Percentiles rank a stretch among this genome's conserved stretches.
phyloP scores from a whole-genome alignment of 2,797 vertebrate genomes.

The Telmatherina bonti region DNA sequence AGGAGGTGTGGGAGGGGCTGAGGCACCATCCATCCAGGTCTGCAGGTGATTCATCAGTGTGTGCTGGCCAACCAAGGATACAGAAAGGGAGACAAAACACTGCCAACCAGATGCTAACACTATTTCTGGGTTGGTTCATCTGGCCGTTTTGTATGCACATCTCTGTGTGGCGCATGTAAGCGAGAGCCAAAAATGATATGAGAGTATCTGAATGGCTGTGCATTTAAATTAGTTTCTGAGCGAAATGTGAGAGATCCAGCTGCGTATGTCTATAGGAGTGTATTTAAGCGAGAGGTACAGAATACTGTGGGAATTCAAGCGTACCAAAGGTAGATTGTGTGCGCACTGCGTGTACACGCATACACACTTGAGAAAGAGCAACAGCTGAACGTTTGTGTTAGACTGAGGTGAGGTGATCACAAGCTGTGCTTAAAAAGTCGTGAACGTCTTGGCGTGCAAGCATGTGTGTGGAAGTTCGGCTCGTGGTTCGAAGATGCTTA shows the following conservation, averaged over 20 bases:
- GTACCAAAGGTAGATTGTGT: slow-evolving; percentile 37
- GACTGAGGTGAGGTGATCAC: slow-evolving; percentile 10
- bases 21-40: slow-evolving; percentile 69
- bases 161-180: slow-evolving; percentile 20
- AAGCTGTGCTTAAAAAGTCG: slow-evolving; percentile 23
- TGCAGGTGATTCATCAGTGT: slow-evolving; percentile 78
- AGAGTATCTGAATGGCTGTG: slow-evolving; percentile 52
- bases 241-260: slow-evolving; percentile 56
- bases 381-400: slow-evolving; percentile 22
- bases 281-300: slow-evolving; percentile 46
- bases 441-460: slow-evolving; percentile 19
- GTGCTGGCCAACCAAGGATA: slow-evolving; percentile 60
- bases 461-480: not conserved
- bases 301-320: slow-evolving; percentile 56
- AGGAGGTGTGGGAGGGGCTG: slow-evolving; percentile 32
- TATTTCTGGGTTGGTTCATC: slow-evolving; percentile 65
- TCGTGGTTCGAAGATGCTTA: slow-evolving; percentile 39
- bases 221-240: slow-evolving; percentile 59
- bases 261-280: slow-evolving; percentile 40
- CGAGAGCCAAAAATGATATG: slow-evolving; percentile 38
- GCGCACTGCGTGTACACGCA: slow-evolving; percentile 1
- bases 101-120: slow-evolving; percentile 64
- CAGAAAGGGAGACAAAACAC: slow-evolving; percentile 64
- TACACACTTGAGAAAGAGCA: slow-evolving; percentile 15
- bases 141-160: slow-evolving; percentile 25